Evolutionary conservation across 1,140 invertebrate species (phyloP).

Genomic region (Ptiloglossa arizonensis): DNA sequence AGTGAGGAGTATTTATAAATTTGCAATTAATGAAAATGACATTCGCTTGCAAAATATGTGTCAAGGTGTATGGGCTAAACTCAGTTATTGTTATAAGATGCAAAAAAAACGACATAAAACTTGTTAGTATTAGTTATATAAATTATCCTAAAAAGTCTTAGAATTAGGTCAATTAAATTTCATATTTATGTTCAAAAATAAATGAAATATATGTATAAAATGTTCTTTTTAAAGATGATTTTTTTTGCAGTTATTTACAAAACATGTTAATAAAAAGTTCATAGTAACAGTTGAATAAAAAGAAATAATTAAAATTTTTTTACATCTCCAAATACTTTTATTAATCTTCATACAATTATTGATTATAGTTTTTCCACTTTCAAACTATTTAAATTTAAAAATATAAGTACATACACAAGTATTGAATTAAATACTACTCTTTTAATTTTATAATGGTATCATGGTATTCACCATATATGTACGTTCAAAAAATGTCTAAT

Average conservation of each 20-base stretch:
- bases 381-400: not conserved
- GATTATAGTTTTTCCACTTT: conserved; percentile 14
- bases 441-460: not conserved
- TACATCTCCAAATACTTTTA: conserved; percentile 19
- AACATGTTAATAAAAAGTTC: not conserved
- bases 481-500: not conserved
- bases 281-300: conserved; percentile 4
- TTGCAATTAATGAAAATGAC: conserved; percentile 83
- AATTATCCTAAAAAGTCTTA: not conserved
- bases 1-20: conserved; percentile 85
- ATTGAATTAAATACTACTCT: not conserved
- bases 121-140: not conserved
- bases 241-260: conserved; percentile 29
- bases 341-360: conserved; percentile 18
- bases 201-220: conserved; percentile 25
- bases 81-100: conserved; percentile 84
- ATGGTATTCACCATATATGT: not conserved
- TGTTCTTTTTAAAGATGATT: conserved; percentile 18
- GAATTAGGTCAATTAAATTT: not conserved
- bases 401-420: not conserved
- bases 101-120: conserved; percentile 61
- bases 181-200: conserved; percentile 20
- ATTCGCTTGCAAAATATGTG: conserved; percentile 89
- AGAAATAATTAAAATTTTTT: not conserved
- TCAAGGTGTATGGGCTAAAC: conserved; percentile 91